Conservation (phyloP, 1,140 invertebrate genomes). For the Drosophila sturtevanti region DNA sequence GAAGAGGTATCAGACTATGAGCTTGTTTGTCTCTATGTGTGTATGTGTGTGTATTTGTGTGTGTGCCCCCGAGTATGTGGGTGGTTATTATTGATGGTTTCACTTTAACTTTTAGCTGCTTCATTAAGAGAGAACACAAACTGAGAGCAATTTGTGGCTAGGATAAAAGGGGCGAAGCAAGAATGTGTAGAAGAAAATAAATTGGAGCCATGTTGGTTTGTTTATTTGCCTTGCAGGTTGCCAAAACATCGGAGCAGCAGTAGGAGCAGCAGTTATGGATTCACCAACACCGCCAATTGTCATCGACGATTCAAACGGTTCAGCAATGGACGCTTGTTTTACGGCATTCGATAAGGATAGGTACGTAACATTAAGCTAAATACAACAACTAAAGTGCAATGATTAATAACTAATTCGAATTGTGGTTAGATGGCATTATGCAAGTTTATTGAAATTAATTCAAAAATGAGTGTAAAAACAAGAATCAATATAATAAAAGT, state of each 20-base stretch:
- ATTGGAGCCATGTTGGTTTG: slow-evolving; percentile 11
- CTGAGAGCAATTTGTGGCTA: background rate
- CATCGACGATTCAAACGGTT: slow-evolving; percentile 83
- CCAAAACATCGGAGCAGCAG: slow-evolving; percentile 11
- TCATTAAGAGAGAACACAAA: slow-evolving; percentile 62
- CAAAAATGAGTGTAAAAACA: too few species aligned
- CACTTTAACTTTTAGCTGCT: slow-evolving; percentile 76
- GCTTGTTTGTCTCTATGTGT: background rate
- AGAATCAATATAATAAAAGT: too few species aligned
- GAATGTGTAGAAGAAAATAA: slow-evolving; percentile 6
- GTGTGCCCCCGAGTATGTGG: slow-evolving; percentile 39
- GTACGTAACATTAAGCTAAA: slow-evolving; percentile 82
- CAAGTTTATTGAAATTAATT: too few species aligned
- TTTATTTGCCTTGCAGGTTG: slow-evolving; percentile 20
- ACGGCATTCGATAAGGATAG: slow-evolving; percentile 93
- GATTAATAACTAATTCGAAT: slow-evolving; percentile 2
- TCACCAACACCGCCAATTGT: slow-evolving; percentile 83
- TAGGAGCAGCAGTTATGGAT: slow-evolving; percentile 68
- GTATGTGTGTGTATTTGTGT: slow-evolving; percentile 15
- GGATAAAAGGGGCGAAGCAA: slow-evolving; percentile 7
- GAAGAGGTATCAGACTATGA: slow-evolving; percentile 14
- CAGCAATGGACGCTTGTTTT: slow-evolving; percentile 93
- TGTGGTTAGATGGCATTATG: background rate
- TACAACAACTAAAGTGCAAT: background rate
- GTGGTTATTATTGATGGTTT: slow-evolving; percentile 76